Conservation (phyloP, 2,888 invertebrate species). For the Gisinianus flammeolus region DNA sequence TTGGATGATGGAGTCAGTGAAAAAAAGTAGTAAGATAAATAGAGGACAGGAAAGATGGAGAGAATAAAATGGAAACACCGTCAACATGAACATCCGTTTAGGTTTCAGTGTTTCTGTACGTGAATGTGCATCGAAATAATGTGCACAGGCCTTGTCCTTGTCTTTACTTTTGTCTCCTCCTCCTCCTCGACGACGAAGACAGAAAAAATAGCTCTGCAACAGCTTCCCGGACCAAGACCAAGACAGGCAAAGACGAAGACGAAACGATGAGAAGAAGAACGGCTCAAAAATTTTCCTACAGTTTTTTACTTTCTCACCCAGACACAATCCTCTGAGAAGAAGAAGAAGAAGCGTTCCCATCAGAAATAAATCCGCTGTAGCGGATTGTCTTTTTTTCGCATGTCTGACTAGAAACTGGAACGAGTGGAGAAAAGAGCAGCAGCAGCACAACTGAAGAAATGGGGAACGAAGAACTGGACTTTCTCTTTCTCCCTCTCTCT, state of each 20-base stretch:
- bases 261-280: constrained; percentile 17
- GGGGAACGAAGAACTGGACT: constrained; percentile 1
- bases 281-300: neutral
- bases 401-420: constrained; percentile 2
- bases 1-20: too few species aligned
- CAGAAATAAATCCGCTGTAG: constrained; percentile 30
- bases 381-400: constrained; percentile 27
- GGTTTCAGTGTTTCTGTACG: too few species aligned
- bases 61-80: too few species aligned
- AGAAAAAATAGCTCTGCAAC: neutral
- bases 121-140: too few species aligned
- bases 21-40: too few species aligned
- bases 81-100: too few species aligned
- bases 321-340: neutral
- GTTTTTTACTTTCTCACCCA: constrained; percentile 27
- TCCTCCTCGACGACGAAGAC: too few species aligned
- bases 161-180: too few species aligned
- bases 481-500: neutral
- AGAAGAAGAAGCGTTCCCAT: constrained; percentile 16
- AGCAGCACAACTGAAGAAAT: too few species aligned
- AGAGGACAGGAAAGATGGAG: too few species aligned
- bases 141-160: too few species aligned
- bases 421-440: too few species aligned
- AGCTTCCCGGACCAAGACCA: neutral
- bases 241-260: neutral